Percentiles rank a stretch among this genome's conserved stretches.
These are phyloP conservation scores for Adoxophyes honmai DNA, from an alignment of 1,140 invertebrate genomes.

Conservation along the genomic window DNA sequence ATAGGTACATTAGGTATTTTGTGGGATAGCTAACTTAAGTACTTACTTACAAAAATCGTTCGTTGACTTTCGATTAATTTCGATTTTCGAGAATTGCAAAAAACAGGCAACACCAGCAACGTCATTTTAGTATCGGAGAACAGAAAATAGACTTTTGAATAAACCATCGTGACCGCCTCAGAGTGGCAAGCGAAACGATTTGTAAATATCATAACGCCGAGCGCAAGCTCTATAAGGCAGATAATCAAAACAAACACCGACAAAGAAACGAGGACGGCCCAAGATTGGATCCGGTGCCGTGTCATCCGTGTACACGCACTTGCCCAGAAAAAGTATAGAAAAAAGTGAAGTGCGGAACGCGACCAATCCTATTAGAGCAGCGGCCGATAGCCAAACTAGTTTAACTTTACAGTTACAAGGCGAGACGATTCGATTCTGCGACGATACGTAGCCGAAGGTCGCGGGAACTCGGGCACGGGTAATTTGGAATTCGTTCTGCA, in stretches of 20 bases:
- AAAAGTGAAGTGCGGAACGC: constrained; percentile 53
- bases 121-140: too few species aligned
- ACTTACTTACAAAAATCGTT: neutral
- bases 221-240: neutral
- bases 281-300: constrained; percentile 4
- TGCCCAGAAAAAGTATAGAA: constrained; percentile 56
- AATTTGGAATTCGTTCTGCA: constrained; percentile 56
- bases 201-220: constrained; percentile 3
- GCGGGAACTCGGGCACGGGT: constrained; percentile 56
- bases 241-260: constrained; percentile 14
- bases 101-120: too few species aligned
- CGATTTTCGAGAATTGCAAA: too few species aligned
- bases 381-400: constrained; percentile 62
- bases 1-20: too few species aligned
- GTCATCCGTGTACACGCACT: constrained; percentile 27
- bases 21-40: neutral
- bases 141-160: neutral
- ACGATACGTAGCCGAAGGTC: constrained; percentile 63
- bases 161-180: neutral
- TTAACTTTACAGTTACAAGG: constrained; percentile 60
- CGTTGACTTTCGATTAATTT: neutral
- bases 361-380: constrained; percentile 64
- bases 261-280: constrained; percentile 11
- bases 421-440: constrained; percentile 55
- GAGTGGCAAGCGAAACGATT: neutral